Base-by-base conservation (phyloP, 2,888 invertebrate genomes). In the Hydroisotoma schaefferi region DNA sequence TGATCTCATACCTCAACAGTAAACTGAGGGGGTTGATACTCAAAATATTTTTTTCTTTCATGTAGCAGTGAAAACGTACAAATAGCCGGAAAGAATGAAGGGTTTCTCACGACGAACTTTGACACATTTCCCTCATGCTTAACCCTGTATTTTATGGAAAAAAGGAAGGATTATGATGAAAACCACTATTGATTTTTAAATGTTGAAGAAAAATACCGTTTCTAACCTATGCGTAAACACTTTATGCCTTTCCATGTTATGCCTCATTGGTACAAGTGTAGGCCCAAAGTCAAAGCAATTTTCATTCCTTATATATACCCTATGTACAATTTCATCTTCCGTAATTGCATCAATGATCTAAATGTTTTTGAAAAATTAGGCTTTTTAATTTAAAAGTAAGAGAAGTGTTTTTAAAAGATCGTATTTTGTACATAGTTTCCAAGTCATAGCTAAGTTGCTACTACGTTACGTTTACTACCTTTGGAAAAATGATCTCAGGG, bases 261-360 rank as follows among this genome's bases (percentile, higher is more conserved):
- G 40, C n/a, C 40, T 15, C 5, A 40, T 40, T 15, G 40, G 8
- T 10, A 40, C 40, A 5, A 40, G n/a, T 15, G 5, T 40, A 10
- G 40, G 40, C 15, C 40, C 40, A 40, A 40, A 40, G 5, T 40
- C 40, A 40, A 40, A 40, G 40, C 40, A 40, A 40, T 40, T 20
- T 20, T 40, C n/a, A 40, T 40, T 20, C 20, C 40, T 40, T 40
- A 40, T 40, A 20, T 40, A 40, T 4, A 40, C 40, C 20, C 40
- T 5, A 20, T 40, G n/a, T 5, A 40, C 40, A 8, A 15, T 4
- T 10, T 40, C 40, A 20, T 40, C 40, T 15, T 40, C 40, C 5
- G n/a, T 20, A 5, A 40, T 20, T 15, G 40, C 20, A 4, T 40
- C 40, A 5, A 40, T 40, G 5, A 40, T 40, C 40, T 40, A 40